A percentile compares a stretch with the other conserved stretches of the same genome.
phyloP scores from a whole-genome alignment of 2,888 invertebrate species.

The Neoscelio sp. region DNA sequence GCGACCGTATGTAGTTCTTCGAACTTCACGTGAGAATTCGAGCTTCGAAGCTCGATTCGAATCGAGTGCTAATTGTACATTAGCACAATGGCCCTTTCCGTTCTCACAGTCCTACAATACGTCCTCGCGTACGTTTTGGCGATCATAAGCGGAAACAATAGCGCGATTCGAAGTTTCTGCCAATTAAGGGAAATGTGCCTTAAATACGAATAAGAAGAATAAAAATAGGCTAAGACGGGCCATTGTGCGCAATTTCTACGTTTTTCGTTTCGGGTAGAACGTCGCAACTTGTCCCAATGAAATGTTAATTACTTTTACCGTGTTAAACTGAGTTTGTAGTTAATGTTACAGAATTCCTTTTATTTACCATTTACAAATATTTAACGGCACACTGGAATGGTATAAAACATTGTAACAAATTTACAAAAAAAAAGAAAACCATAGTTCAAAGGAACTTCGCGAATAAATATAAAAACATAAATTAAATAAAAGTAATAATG shows the following conservation, averaged over 20 bases:
- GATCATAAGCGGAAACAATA: slow-evolving; percentile 62
- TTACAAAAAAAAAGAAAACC: too few relatives aligned
- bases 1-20: too few relatives aligned
- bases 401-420: too few relatives aligned
- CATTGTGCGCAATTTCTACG: slow-evolving; percentile 4
- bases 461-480: too few relatives aligned
- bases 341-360: too few relatives aligned
- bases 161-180: slow-evolving; percentile 48
- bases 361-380: too few relatives aligned
- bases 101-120: slow-evolving; percentile 43
- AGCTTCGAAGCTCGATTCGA: slow-evolving; percentile 36
- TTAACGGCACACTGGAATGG: too few relatives aligned
- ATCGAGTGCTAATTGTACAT: slow-evolving; percentile 61
- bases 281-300: slow-evolving; percentile 7
- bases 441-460: too few relatives aligned
- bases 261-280: slow-evolving; percentile 1
- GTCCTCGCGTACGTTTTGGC: slow-evolving; percentile 27
- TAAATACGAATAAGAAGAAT: slow-evolving; percentile 18
- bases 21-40: slow-evolving; percentile 36
- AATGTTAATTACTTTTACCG: not conserved
- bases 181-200: slow-evolving; percentile 33
- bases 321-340: too few relatives aligned
- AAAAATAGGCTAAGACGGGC: slow-evolving; percentile 25
- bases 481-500: too few relatives aligned
- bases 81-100: slow-evolving; percentile 52